Conservation (phyloP, 92 coral and sea anemone species). For the Micromussa lordhowensis region DNA sequence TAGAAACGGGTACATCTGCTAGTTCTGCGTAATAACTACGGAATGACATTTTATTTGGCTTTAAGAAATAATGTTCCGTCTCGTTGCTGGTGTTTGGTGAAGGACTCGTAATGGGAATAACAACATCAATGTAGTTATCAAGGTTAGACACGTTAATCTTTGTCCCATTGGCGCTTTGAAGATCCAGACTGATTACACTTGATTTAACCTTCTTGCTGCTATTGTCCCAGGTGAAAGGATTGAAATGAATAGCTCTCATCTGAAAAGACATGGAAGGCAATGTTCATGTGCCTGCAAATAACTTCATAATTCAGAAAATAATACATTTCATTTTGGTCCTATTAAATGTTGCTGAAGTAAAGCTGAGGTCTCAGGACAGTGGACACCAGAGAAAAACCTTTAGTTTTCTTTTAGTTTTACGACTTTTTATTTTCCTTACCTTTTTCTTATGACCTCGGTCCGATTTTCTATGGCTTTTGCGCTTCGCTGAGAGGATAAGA, state of each 20-base stretch:
- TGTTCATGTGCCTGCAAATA: too few relatives aligned
- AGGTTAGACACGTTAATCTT: slow-evolving; percentile 16
- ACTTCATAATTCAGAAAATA: too few relatives aligned
- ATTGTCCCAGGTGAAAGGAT: slow-evolving; percentile 48
- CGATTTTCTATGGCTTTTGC: too few relatives aligned
- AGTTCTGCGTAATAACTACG: slow-evolving; percentile 14
- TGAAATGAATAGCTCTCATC: slow-evolving; percentile 17
- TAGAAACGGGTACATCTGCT: slow-evolving; percentile 25
- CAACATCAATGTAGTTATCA: slow-evolving; percentile 2
- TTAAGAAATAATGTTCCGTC: slow-evolving; percentile 22
- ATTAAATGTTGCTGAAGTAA: too few relatives aligned
- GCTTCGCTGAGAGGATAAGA: too few relatives aligned
- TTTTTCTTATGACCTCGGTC: too few relatives aligned
- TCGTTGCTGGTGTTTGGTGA: neutral
- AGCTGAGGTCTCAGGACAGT: too few relatives aligned
- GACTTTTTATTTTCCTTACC: too few relatives aligned
- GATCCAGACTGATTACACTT: slow-evolving; percentile 31
- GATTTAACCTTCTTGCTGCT: slow-evolving; percentile 39
- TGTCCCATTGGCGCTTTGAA: neutral
- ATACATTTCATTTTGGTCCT: too few relatives aligned
- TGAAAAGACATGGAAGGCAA: neutral
- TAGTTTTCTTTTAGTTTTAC: too few relatives aligned
- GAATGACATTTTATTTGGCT: slow-evolving; percentile 29
- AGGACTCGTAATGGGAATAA: slow-evolving; percentile 12
- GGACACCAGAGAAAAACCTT: too few relatives aligned